Evolutionary conservation across 1,140 invertebrate species (phyloP).

Genomic region (Drosophila tropicalis): DNA sequence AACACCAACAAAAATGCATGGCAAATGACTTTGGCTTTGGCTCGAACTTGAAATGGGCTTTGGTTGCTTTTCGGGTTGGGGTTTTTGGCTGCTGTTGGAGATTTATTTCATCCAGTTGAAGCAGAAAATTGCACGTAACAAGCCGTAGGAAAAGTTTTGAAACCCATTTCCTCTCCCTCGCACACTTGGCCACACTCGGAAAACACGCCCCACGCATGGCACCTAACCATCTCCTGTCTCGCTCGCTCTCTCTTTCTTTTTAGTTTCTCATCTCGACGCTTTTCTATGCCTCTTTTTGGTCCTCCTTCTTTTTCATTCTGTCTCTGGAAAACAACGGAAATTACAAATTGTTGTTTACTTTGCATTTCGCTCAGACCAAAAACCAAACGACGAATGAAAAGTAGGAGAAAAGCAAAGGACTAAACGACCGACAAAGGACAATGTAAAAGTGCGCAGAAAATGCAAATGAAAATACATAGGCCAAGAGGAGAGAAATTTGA

Average conservation of each 20-base stretch:
- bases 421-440: constrained; percentile 50
- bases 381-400: constrained; percentile 9
- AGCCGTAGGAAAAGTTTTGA: constrained; percentile 68
- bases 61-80: constrained; percentile 19
- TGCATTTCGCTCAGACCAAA: constrained; percentile 61
- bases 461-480: constrained; percentile 57
- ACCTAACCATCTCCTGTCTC: not conserved
- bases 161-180: constrained; percentile 21
- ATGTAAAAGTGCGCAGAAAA: constrained; percentile 47
- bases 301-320: constrained; percentile 8
- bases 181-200: constrained; percentile 19
- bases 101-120: constrained; percentile 73
- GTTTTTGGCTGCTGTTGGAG: constrained; percentile 42
- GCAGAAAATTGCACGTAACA: constrained; percentile 77
- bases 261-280: constrained; percentile 13
- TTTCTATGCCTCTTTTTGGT: constrained; percentile 26
- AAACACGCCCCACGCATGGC: constrained; percentile 14
- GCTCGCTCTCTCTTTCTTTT: not conserved
- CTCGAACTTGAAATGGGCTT: constrained; percentile 36
- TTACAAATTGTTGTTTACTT: constrained; percentile 78
- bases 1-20: constrained; percentile 35
- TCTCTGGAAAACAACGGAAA: constrained; percentile 65
- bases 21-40: constrained; percentile 42
- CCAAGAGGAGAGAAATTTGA: constrained; percentile 16
- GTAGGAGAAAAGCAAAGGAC: constrained; percentile 2